phyloP scores from a whole-genome alignment of 2,888 invertebrate genomes.

The Yponomeuta plumbellus region DNA sequence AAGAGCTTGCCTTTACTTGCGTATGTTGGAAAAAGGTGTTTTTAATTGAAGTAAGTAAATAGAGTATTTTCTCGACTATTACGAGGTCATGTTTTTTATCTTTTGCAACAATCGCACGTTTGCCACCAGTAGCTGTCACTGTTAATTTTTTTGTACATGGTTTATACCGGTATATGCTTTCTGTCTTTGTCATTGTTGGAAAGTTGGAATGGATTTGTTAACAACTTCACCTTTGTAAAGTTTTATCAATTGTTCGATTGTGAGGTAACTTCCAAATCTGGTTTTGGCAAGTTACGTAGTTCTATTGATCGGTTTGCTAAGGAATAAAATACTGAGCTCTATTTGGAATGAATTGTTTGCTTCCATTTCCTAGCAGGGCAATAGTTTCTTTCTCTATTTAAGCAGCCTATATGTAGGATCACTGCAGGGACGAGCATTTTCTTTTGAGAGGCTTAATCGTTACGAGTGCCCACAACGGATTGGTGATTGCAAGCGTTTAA shows the following conservation, averaged over 20 bases:
- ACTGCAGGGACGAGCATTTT: no score
- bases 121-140: background rate
- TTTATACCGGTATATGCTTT: background rate
- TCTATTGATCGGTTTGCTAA: background rate
- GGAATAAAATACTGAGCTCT: no score
- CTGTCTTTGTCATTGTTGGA: background rate
- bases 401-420: no score
- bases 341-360: no score
- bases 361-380: no score
- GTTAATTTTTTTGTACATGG: background rate
- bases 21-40: background rate
- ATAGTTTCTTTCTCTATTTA: no score
- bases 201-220: background rate
- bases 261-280: background rate
- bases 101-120: background rate
- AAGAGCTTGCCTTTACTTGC: constrained; percentile 1
- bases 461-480: no score
- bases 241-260: background rate
- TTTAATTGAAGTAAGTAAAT: background rate
- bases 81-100: background rate
- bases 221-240: background rate
- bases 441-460: no score
- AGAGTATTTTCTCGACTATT: background rate
- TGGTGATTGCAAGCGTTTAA: no score
- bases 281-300: background rate